Percentiles rank a stretch among this genome's conserved stretches.
Evolutionary conservation across 2,888 invertebrate species (phyloP).

Genomic region (Coleophora flavipennella): DNA sequence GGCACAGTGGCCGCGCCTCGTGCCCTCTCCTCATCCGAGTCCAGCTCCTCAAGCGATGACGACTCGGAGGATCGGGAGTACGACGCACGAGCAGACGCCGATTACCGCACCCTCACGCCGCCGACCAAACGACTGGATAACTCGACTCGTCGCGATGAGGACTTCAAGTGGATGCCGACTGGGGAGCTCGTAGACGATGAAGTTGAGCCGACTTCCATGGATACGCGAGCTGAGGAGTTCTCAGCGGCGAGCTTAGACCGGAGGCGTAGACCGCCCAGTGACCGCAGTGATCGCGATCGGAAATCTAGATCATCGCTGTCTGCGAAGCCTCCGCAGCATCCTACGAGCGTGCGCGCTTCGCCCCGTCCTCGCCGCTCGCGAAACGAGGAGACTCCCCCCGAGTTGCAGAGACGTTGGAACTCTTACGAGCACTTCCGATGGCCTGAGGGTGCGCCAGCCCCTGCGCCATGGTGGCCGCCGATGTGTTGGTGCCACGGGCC

Average conservation of each 20-base stretch:
- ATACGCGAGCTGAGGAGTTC: constrained; percentile 44
- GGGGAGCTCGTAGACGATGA: constrained; percentile 45
- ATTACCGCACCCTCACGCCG: constrained; percentile 69
- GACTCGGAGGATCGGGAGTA: constrained; percentile 58
- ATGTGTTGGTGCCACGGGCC: constrained; percentile 66
- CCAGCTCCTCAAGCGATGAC: constrained; percentile 47
- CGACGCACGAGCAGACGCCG: constrained; percentile 67
- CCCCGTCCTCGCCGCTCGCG: constrained; percentile 51
- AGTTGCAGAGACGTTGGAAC: constrained; percentile 62
- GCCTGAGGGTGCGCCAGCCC: constrained; percentile 61
- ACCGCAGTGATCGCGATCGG: constrained; percentile 75
- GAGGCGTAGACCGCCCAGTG: constrained; percentile 59
- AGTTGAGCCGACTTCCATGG: constrained; percentile 34
- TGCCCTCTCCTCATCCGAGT: constrained; percentile 48
- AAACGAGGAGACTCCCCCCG: constrained; percentile 54
- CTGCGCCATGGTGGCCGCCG: constrained; percentile 60
- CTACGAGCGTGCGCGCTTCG: constrained; percentile 51
- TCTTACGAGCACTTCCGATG: constrained; percentile 75
- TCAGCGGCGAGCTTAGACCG: constrained; percentile 70
- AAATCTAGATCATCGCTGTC: constrained; percentile 76
- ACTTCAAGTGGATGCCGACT: constrained; percentile 78
- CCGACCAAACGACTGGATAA: constrained; percentile 63
- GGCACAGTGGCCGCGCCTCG: constrained; percentile 50
- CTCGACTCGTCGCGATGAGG: constrained; percentile 76
- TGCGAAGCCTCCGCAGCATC: constrained; percentile 63